A percentile compares a stretch with the other conserved stretches of the same genome.
These are phyloP conservation scores for Urechis unicinctus DNA, from an alignment of 2,888 invertebrate genomes.

Conservation along the genomic window DNA sequence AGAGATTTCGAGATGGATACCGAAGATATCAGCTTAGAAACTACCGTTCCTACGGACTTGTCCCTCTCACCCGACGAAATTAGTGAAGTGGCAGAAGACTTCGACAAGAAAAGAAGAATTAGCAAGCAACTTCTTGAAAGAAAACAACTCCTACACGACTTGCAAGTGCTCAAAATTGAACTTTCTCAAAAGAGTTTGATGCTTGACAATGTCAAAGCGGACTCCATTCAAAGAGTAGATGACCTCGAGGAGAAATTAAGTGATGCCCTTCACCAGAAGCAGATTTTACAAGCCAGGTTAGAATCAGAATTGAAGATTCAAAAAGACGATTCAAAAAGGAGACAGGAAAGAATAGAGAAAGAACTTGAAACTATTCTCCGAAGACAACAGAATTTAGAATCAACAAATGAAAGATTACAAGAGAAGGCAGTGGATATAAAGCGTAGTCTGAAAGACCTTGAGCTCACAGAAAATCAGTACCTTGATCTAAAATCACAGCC, in stretches of 20 bases:
- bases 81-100: conserved; percentile 21
- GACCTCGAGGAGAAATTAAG: conserved; percentile 48
- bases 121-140: conserved; percentile 44
- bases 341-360: conserved; percentile 33
- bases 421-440: conserved; percentile 45
- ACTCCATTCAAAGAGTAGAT: conserved; percentile 42
- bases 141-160: conserved; percentile 47
- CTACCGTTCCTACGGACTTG: conserved; percentile 46
- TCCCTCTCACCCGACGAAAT: conserved; percentile 41
- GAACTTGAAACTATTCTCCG: conserved; percentile 42
- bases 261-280: conserved; percentile 46
- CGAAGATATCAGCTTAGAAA: conserved; percentile 46
- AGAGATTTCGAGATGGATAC: conserved; percentile 4
- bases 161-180: conserved; percentile 49
- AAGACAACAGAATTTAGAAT: conserved; percentile 44
- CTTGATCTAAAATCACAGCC: conserved; percentile 31
- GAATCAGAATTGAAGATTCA: conserved; percentile 42
- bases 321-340: conserved; percentile 40
- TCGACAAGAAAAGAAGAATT: conserved; percentile 23
- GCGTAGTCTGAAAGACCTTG: conserved; percentile 34
- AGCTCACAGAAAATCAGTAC: conserved; percentile 42
- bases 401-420: conserved; percentile 42
- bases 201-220: conserved; percentile 47
- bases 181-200: conserved; percentile 46
- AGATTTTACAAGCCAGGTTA: conserved; percentile 40